A percentile compares a stretch with the other conserved stretches of the same genome.
Evolutionary conservation across 1,140 invertebrate genomes (phyloP).

Genomic region (Heliconius himera): DNA sequence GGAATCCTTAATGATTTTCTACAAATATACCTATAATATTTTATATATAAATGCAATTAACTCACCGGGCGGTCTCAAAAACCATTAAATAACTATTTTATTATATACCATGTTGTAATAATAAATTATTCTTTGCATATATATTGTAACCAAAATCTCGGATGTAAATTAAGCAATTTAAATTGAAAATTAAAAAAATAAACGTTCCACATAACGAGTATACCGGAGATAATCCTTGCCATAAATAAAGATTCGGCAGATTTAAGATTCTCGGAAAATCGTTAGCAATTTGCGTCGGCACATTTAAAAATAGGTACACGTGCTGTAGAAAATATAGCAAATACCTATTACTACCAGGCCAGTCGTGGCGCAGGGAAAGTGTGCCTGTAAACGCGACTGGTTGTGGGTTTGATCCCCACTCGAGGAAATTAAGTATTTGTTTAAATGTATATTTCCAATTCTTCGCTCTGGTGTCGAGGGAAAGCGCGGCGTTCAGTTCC

Average conservation of each 20-base stretch:
- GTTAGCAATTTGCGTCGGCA: constrained; percentile 27
- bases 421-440: too few species aligned
- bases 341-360: background rate
- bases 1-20: background rate
- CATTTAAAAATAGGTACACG: constrained; percentile 26
- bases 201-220: background rate
- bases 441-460: too few species aligned
- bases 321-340: constrained; percentile 27
- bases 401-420: too few species aligned
- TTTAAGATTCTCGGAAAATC: constrained; percentile 28
- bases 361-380: too few species aligned
- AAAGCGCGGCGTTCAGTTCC: too few species aligned
- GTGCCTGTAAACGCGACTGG: too few species aligned
- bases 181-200: constrained; percentile 14
- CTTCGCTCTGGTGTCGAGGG: too few species aligned
- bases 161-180: constrained; percentile 15
- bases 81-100: constrained; percentile 11
- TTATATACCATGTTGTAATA: background rate
- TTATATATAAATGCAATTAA: background rate
- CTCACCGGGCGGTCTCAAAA: constrained; percentile 9
- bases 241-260: constrained; percentile 9
- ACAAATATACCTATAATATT: background rate
- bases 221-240: constrained; percentile 16
- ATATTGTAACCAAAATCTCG: constrained; percentile 4
- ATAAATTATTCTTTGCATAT: constrained; percentile 18